phyloP scores from a whole-genome alignment of 2,888 invertebrate genomes.

The Phaonia tiefii region DNA sequence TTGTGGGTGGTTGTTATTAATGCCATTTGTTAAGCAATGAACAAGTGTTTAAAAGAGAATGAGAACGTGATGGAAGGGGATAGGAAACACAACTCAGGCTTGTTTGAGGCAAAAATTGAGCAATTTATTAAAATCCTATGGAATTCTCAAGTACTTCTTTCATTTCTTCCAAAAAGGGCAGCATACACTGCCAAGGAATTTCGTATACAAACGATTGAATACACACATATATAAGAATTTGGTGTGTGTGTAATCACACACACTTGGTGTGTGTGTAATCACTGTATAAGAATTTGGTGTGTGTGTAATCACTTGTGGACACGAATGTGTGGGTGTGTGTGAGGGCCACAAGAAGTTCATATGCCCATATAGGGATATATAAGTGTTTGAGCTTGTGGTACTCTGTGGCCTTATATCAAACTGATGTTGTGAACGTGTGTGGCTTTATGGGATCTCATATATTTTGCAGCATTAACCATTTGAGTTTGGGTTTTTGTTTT shows the following conservation, averaged over 20 bases:
- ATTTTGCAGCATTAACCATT: constrained; percentile 11
- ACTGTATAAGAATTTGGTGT: too few relatives aligned
- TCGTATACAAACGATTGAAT: too few relatives aligned
- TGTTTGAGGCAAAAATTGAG: constrained; percentile 54
- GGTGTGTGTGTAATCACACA: too few relatives aligned
- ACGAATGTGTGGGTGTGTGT: background rate
- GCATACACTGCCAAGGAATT: background rate
- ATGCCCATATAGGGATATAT: constrained; percentile 1
- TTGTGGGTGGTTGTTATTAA: constrained; percentile 21
- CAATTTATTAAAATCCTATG: constrained; percentile 63
- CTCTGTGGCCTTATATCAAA: constrained; percentile 2
- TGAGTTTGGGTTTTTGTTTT: constrained; percentile 10
- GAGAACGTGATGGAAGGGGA: background rate
- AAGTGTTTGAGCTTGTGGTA: background rate
- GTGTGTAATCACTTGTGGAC: too few relatives aligned
- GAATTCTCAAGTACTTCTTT: constrained; percentile 49
- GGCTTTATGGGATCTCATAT: background rate
- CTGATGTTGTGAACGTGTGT: background rate
- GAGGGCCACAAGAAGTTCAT: background rate
- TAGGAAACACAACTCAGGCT: constrained; percentile 21
- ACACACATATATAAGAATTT: too few relatives aligned
- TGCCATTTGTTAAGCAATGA: constrained; percentile 28
- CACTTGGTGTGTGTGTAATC: too few relatives aligned
- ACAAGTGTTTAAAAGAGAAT: constrained; percentile 34
- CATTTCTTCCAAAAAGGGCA: constrained; percentile 10